phyloP scores from a whole-genome alignment of 2,113 vertebrate genomes.

The Oplegnathus fasciatus region DNA sequence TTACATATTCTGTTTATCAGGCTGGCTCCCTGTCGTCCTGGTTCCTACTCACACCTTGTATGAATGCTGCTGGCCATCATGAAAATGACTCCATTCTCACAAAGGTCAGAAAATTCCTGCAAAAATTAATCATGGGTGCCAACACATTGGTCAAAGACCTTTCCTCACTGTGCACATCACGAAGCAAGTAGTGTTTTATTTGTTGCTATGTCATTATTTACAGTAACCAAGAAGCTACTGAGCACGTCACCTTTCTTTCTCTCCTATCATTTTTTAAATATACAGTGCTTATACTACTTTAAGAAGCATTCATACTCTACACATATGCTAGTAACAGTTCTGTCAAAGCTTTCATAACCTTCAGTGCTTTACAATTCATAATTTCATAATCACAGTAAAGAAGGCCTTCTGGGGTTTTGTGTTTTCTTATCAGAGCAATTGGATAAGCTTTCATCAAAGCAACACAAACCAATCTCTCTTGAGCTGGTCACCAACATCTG shows the following conservation, averaged over 20 bases:
- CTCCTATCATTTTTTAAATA: background rate
- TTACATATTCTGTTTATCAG: conserved; percentile 73
- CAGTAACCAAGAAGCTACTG: background rate
- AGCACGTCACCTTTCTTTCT: background rate
- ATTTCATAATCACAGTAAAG: conserved; percentile 20
- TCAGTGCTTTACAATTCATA: background rate
- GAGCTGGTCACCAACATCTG: background rate
- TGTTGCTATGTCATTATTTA: background rate
- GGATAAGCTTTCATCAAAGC: conserved; percentile 13
- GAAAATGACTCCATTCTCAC: background rate
- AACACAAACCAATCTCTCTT: conserved; percentile 2
- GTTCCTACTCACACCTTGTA: conserved; percentile 20
- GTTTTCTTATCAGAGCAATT: conserved; percentile 29
- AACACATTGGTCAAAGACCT: background rate
- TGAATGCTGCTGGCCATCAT: background rate
- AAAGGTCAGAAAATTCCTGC: background rate
- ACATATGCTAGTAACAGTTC: background rate
- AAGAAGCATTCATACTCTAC: background rate
- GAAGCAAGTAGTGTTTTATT: background rate
- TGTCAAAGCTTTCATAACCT: background rate
- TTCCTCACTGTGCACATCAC: background rate
- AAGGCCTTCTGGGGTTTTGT: background rate
- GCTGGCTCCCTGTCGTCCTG: conserved; percentile 26
- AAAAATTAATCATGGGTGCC: too few relatives aligned
- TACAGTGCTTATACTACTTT: background rate